Base-by-base conservation (phyloP, 2,888 invertebrate species). In the Caenorhabditis sp. region DNA sequence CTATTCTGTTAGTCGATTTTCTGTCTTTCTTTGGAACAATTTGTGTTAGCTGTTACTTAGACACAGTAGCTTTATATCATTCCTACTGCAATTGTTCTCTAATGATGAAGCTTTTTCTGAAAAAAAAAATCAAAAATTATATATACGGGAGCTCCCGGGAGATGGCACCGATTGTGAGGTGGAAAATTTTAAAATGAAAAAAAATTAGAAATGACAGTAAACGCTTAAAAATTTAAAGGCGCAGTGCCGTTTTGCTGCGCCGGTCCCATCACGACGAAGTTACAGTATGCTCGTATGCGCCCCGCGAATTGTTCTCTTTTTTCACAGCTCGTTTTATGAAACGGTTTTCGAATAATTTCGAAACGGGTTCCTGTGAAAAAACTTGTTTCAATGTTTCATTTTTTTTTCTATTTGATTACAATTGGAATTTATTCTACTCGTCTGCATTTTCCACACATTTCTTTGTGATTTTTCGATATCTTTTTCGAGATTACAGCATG, bases 21-120 rank as follows among this genome's bases (percentile, higher is more conserved):
- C 53, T 51, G 64, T 72, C 72, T 72, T 72, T 72, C 62, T 55
- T 53, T 53, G 18, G 26, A 70, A 61, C 40, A 53, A 70, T 61
- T 58, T 56, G 18, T 37, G 22, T 24, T 60, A 22, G 60, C 13
- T 32, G 13, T 32, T 58, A n/a, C 37, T 35, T 58, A 40, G 26
- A 51, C 24, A 51, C 55, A 22, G 3, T 55, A 47, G 47, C 11
- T 47, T 40, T 15, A 6, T 11, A 18, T 32, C 32, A 56, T 56
- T 32, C 35, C 20, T n/a, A 18, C 5, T 47, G 3, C 47, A 18
- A 47, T n/a, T 47, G 40, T 40, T 15, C 40, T 9, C 3, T 40
- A 9, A 18, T 51, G 24, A 24, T 51, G 9, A 26, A 51, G 24
- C 51, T 51, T 24, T 51, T 24, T 51, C 22, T n/a, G n/a, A n/a